Evolutionary conservation across 2,888 invertebrate genomes (phyloP), one percentile per base, ranked within the genome.

Genomic region (Chromoteleia sp.): DNA sequence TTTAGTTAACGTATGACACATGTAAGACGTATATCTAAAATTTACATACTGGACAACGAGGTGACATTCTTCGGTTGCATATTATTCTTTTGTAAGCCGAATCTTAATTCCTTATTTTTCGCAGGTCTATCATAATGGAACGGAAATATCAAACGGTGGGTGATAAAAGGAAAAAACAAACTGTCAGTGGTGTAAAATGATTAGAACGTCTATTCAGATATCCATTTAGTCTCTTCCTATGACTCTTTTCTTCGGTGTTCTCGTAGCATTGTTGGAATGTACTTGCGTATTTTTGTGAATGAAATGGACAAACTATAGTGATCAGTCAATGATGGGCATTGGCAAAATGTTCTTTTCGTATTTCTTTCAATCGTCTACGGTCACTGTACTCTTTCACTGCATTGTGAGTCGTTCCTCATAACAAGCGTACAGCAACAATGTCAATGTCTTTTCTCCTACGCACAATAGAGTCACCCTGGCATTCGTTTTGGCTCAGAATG

Each of bases 371-470:
- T 70, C 84, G 82, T 84, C 84, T 82, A 84, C 86, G 84, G 84
- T 78, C 81, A 82, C 81, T 82, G 82, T 82, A 84, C 85, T 84
- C 83, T 85, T 84, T 83, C 83, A 73, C 80, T 50, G 80, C 83
- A 85, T 86, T 86, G 84, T 84, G 75, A 56, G 78, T 36, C 83
- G 77, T 84, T 85, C 85, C 85, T 84, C 84, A 84, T 85, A 86
- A 86, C 86, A 86, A 85, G 85, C 85, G 84, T 59, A 52, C 81
- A 79, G 85, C 82, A 83, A 86, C 86, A 86, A 86, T 86, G 86
- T 86, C 84, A 85, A 84, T 85, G 86, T 86, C 85, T 87, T 84
- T 83, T 83, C 84, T 84, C 85, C 83, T 82, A 76, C 81, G 79
- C 81, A 83, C 85, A 85, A 85, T 87, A 81, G 68, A 79, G 76